phyloP scores from a whole-genome alignment of 2,113 vertebrate species.

The Tricholaema leucomelas region DNA sequence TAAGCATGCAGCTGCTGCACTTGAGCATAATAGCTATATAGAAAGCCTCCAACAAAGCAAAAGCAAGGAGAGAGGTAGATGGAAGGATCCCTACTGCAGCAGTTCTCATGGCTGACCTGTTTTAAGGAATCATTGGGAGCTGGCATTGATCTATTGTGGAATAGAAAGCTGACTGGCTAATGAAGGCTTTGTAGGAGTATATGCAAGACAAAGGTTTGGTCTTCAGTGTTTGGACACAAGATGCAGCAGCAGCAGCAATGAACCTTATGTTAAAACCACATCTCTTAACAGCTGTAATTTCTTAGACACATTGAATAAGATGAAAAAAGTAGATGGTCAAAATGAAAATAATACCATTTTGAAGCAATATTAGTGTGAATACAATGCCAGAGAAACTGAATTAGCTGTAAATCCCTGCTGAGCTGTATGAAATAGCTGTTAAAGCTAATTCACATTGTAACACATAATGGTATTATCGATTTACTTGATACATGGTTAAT shows the following conservation, averaged over 20 bases:
- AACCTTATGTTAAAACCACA: background rate
- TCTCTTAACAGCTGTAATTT: background rate
- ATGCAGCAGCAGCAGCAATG: background rate
- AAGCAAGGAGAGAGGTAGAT: background rate
- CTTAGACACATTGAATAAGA: background rate
- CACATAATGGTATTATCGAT: slow-evolving; percentile 46
- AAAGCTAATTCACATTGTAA: slow-evolving; percentile 46
- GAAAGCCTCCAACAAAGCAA: slow-evolving; percentile 2
- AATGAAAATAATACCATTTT: background rate
- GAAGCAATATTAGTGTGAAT: background rate
- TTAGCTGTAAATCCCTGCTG: slow-evolving; percentile 9
- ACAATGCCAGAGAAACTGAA: background rate
- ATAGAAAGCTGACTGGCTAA: background rate
- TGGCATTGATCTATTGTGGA: background rate
- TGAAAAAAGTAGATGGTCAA: background rate
- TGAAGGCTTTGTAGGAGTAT: background rate
- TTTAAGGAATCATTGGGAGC: slow-evolving; percentile 14
- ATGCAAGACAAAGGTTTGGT: background rate
- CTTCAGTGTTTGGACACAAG: background rate
- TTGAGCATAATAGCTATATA: background rate
- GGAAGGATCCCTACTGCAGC: background rate
- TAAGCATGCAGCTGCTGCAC: background rate
- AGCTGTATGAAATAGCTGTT: slow-evolving; percentile 26
- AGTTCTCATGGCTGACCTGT: slow-evolving; percentile 39
- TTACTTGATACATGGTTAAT: slow-evolving; percentile 47